These are phyloP conservation scores for Ptyas mucosa DNA, from an alignment of 2,113 vertebrate species.

Conservation along the genomic window DNA sequence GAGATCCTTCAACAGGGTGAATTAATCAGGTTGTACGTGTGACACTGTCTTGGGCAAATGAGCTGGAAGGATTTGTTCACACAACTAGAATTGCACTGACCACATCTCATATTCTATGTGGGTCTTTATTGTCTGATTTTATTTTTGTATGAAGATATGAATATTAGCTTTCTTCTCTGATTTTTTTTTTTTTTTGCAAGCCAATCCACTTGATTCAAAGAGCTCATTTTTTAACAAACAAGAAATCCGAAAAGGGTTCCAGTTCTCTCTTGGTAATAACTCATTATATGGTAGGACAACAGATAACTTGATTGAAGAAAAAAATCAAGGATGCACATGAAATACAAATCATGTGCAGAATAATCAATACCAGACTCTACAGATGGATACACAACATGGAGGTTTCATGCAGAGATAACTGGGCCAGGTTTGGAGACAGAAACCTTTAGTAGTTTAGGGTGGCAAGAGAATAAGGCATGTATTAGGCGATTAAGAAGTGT, in stretches of 20 bases:
- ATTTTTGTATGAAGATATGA: background rate
- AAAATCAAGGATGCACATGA: slow-evolving; percentile 66
- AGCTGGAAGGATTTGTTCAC: background rate
- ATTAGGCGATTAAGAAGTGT: slow-evolving; percentile 64
- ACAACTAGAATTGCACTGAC: background rate
- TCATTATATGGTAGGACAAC: slow-evolving; percentile 62
- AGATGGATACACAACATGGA: slow-evolving; percentile 64
- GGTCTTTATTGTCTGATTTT: background rate
- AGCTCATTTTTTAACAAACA: slow-evolving; percentile 57
- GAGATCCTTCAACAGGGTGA: background rate
- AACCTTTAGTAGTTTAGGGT: slow-evolving; percentile 36
- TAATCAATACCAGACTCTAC: slow-evolving; percentile 68
- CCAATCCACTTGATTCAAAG: background rate
- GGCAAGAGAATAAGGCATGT: slow-evolving; percentile 62
- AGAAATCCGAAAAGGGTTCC: slow-evolving; percentile 63
- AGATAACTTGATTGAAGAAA: slow-evolving; percentile 63
- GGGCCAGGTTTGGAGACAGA: slow-evolving; percentile 67
- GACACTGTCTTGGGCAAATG: background rate
- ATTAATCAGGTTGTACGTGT: background rate
- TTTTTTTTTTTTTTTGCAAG: background rate
- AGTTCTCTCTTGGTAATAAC: slow-evolving; percentile 70
- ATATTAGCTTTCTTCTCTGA: background rate
- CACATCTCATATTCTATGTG: background rate
- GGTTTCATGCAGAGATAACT: slow-evolving; percentile 74
- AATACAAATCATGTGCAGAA: slow-evolving; percentile 64